Evolutionary conservation across 2,113 vertebrate species (phyloP), one percentile per base, ranked within the genome.

Genomic region (Cottus gobio): DNA sequence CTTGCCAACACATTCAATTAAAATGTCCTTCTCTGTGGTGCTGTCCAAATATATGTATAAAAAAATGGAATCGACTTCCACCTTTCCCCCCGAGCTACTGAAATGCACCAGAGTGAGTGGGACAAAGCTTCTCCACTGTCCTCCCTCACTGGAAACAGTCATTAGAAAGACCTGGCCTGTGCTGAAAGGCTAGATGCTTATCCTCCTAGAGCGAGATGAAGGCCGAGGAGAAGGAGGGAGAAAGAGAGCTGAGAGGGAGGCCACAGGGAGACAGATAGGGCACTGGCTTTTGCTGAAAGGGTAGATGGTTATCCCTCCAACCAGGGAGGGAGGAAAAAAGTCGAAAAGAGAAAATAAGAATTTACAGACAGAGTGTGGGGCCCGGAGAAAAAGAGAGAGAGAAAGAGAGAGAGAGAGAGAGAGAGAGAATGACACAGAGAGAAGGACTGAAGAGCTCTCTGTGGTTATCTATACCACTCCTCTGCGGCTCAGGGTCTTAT

Each of bases 101-200:
- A 77, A 86, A 75, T 67, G n/a, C 36, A 67, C 37, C 44, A n/a
- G 57, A 71, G 67, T 13, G 56, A 63, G 54, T 16, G 20, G 63
- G 60, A 92, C 87, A 90, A 90, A 90, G 87, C 77, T 86, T 73
- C 58, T 87, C 34, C 72, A 77, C 90, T 88, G 87, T 91, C 83
- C 70, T 67, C 75, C 70, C 52, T 78, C 56, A 69, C 77, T 89
- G 73, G 81, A 90, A 91, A 90, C 58, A 83, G 82, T 90, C 90
- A 90, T 93, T 90, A 92, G 80, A 91, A 77, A 83, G 82, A 82
- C 78, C 74, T 75, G 81, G 89, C 57, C 75, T 75, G 82, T 83
- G 87, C 85, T 91, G 87, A 93, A 90, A 89, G 87, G 80, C 85
- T 86, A 84, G 87, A 93, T 90, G 89, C 87, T 89, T 93, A 91